These are phyloP conservation scores for Polyommatus iphigenia DNA, from an alignment of 2,888 invertebrate species.

Conservation along the genomic window DNA sequence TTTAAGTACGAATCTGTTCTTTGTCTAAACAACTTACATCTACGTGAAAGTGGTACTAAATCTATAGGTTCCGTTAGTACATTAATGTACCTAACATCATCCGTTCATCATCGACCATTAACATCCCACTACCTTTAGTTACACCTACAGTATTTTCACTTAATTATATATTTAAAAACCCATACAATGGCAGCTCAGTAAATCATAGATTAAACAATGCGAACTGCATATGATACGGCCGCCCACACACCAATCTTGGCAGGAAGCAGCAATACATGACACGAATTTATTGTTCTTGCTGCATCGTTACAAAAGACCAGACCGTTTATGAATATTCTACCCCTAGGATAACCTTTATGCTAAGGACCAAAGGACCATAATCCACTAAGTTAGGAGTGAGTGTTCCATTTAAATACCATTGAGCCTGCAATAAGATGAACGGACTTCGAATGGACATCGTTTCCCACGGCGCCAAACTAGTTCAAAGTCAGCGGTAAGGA, in stretches of 20 bases:
- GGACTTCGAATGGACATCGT: constrained; percentile 33
- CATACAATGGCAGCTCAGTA: neutral
- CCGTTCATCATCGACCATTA: neutral
- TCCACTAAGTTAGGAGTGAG: neutral
- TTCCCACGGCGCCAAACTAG: constrained; percentile 47
- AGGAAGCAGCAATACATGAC: constrained; percentile 58
- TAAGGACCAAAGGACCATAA: neutral
- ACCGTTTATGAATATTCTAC: neutral
- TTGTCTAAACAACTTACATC: neutral
- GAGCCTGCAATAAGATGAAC: constrained; percentile 35
- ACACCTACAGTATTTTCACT: constrained; percentile 8
- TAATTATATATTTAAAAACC: neutral
- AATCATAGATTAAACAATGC: constrained; percentile 27
- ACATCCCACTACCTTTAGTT: neutral
- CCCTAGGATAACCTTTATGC: neutral
- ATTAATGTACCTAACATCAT: neutral
- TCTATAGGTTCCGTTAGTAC: neutral
- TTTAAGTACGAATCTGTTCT: neutral
- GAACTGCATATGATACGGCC: constrained; percentile 44
- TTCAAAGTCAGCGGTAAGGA: constrained; percentile 45
- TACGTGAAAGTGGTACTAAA: neutral
- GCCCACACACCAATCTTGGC: constrained; percentile 61
- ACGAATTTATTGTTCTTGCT: constrained; percentile 44
- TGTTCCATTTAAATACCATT: constrained; percentile 40
- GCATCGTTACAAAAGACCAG: constrained; percentile 44